phyloP scores from a whole-genome alignment of 2,888 invertebrate genomes.

The Uloborus plumipes region DNA sequence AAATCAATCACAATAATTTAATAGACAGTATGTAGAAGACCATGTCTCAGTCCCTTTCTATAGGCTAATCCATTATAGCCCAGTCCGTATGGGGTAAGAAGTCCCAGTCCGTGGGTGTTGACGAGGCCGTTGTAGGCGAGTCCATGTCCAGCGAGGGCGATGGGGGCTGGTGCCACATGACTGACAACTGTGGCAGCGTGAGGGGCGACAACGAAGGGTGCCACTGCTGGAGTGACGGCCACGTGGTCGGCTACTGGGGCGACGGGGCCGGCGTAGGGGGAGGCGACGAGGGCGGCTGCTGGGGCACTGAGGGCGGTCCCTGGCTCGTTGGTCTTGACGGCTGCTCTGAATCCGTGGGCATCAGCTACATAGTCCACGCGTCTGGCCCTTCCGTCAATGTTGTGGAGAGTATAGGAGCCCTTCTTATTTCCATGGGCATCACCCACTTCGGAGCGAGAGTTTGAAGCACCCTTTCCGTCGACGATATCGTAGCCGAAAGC shows the following conservation, averaged over 20 bases:
- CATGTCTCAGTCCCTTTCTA: constrained; percentile 19
- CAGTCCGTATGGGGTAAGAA: constrained; percentile 10
- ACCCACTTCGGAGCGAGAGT: constrained; percentile 63
- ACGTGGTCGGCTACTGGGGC: constrained; percentile 28
- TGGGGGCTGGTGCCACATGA: constrained; percentile 17
- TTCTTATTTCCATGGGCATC: constrained; percentile 62
- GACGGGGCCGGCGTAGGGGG: constrained; percentile 25
- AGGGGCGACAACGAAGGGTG: constrained; percentile 8
- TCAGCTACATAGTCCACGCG: constrained; percentile 61
- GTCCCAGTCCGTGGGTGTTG: constrained; percentile 3
- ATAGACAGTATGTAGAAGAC: neutral
- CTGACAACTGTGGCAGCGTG: neutral
- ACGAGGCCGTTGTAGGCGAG: constrained; percentile 1
- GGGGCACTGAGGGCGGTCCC: constrained; percentile 24
- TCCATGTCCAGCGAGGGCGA: constrained; percentile 12
- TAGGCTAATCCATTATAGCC: constrained; percentile 15
- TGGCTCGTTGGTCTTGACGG: constrained; percentile 50
- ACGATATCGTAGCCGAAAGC: constrained; percentile 63
- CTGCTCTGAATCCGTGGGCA: constrained; percentile 49
- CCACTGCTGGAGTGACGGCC: constrained; percentile 10
- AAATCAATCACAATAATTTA: no score
- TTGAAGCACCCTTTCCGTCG: constrained; percentile 60
- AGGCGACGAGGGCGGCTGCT: constrained; percentile 24
- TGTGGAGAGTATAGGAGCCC: constrained; percentile 60
- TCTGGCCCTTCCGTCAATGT: constrained; percentile 61